Evolutionary conservation across 2,113 vertebrate genomes (phyloP).

Genomic region (Odocoileus hemionus): DNA sequence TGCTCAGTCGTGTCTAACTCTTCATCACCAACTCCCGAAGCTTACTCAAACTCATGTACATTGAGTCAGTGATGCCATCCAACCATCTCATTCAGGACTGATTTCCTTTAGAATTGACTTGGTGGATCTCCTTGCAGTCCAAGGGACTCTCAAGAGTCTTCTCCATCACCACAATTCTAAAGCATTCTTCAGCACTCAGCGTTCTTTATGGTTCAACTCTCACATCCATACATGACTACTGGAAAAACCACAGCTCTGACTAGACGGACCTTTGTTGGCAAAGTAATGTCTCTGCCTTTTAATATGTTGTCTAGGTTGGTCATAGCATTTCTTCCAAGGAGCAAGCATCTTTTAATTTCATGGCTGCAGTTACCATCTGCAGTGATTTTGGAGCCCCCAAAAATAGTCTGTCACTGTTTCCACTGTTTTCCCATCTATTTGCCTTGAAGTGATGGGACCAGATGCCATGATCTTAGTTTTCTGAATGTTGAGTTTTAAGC

Average conservation of each 20-base stretch:
- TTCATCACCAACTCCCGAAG: background rate
- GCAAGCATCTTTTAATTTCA: background rate
- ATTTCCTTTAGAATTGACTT: background rate
- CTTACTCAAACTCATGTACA: background rate
- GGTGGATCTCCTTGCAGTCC: background rate
- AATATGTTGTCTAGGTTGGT: background rate
- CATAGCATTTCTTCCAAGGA: background rate
- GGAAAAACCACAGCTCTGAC: background rate
- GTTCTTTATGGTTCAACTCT: background rate
- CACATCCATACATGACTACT: background rate
- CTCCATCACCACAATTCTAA: background rate
- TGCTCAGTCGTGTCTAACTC: background rate
- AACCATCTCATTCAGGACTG: background rate
- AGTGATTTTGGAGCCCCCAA: background rate
- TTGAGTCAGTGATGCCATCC: background rate
- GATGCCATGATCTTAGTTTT: background rate
- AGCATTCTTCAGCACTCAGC: background rate
- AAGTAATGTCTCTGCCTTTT: background rate
- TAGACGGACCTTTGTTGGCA: background rate
- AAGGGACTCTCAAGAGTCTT: background rate
- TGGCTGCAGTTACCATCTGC: background rate
- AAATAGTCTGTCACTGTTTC: background rate
- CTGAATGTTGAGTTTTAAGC: background rate
- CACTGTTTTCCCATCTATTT: background rate
- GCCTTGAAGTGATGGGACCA: background rate